Base-by-base conservation (phyloP, 1,140 invertebrate species). In the Mactra quadrangularis region DNA sequence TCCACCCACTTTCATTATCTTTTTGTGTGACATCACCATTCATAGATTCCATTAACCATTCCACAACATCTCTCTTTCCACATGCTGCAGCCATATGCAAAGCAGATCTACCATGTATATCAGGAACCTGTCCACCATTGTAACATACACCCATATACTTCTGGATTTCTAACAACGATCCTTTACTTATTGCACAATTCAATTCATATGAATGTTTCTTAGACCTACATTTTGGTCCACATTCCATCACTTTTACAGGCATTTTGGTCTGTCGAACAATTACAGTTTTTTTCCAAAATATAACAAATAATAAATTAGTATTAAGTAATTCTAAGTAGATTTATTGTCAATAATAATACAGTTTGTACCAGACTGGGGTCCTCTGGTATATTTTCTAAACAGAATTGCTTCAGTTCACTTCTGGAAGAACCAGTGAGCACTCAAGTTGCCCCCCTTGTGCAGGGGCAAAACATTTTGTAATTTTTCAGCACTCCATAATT, bases 1-100 rank as follows among this genome's bases (percentile, higher is more conserved):
- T 96, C 92, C 96, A 96, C 0, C 95, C 95, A 27, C 96, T 96
- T 91, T 96, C 96, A 0, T 89, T 83, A 90, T 97, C 96, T 85
- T 94, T 94, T 0, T 92, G 91, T 92, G 96, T 95, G 1, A 95
- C 87, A 87, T 95, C 94, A 1, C 94, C 93, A 66, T 95, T 93
- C 50, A 94, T 94, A 55, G 94, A 93, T 68, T 92, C 89, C 3
- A 96, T 82, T 1, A 97, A 91, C 96, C 96, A 96, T 86, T 95
- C 94, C 75, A 96, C 94, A 22, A 96, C 91, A 62, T 94, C 90
- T 50, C 90, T 64, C 77, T 95, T 94, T 1, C 96, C 96, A 90
- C 95, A 95, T 0, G 95, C 95, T 13, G 95, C 95, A 57, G 96
- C 94, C 89, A 96, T 93, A 85, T 96, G 96, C 52, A 97, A 91